Percentiles rank a stretch among this genome's conserved stretches.
Evolutionary conservation across 1,140 invertebrate species (phyloP).

Genomic region (Bilobella aurantiaca): DNA sequence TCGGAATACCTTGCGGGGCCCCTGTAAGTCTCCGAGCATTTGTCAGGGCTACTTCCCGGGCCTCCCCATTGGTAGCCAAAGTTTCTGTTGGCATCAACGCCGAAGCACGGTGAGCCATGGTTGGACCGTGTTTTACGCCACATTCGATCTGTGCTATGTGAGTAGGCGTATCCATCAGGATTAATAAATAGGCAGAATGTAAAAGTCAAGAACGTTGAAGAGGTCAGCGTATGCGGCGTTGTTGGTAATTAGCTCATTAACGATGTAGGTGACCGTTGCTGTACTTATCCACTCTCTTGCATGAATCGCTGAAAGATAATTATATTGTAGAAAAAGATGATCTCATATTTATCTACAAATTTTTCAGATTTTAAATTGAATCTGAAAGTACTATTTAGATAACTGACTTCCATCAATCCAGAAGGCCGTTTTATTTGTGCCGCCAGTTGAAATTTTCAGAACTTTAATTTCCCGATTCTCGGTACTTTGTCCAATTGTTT

Average conservation of each 20-base stretch:
- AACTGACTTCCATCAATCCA: conserved; percentile 39
- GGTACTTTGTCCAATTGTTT: conserved; percentile 40
- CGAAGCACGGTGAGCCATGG: conserved; percentile 16
- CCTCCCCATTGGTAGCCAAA: conserved; percentile 48
- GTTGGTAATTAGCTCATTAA: conserved; percentile 40
- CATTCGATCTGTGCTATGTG: conserved; percentile 25
- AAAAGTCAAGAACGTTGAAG: conserved; percentile 43
- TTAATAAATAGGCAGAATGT: conserved; percentile 50
- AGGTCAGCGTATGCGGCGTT: conserved; percentile 31
- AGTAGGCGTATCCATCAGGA: conserved; percentile 48
- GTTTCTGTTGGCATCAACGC: conserved; percentile 37
- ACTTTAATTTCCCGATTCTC: conserved; percentile 41
- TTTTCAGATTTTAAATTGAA: background rate
- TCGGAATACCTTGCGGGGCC: conserved; percentile 28
- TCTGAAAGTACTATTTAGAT: background rate
- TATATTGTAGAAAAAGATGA: background rate
- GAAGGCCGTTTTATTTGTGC: conserved; percentile 36
- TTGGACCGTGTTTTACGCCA: conserved; percentile 29
- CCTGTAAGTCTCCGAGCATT: conserved; percentile 45
- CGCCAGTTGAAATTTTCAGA: conserved; percentile 39
- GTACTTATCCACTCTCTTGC: conserved; percentile 66
- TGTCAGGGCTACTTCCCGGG: conserved; percentile 56
- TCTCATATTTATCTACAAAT: background rate
- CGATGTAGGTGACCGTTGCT: conserved; percentile 51
- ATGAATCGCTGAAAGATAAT: conserved; percentile 40